Percentiles rank a stretch among this genome's conserved stretches.
Evolutionary conservation across 1,140 invertebrate genomes (phyloP).

Genomic region (Dendroctonus ponderosae): DNA sequence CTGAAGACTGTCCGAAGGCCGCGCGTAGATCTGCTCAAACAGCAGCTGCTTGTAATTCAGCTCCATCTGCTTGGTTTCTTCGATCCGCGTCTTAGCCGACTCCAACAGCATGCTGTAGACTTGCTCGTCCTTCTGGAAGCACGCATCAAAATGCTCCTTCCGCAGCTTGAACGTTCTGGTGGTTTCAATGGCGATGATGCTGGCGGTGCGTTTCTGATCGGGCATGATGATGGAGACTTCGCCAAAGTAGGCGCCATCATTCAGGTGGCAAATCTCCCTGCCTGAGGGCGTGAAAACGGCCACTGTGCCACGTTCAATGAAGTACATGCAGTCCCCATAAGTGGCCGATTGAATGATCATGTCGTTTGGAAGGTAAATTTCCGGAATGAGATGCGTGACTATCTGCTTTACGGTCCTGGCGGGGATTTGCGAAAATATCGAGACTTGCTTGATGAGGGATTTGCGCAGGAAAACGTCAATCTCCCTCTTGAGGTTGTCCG

Average conservation of each 20-base stretch:
- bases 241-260: constrained; percentile 47
- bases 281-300: constrained; percentile 60
- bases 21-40: constrained; percentile 30
- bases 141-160: constrained; percentile 50
- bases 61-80: constrained; percentile 37
- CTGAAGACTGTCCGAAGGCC: too few relatives aligned
- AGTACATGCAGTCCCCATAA: constrained; percentile 61
- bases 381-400: constrained; percentile 35
- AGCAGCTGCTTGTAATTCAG: constrained; percentile 37
- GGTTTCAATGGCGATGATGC: constrained; percentile 57
- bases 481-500: constrained; percentile 40
- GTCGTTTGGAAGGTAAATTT: constrained; percentile 44
- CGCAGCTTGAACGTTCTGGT: constrained; percentile 56
- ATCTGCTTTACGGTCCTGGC: constrained; percentile 35
- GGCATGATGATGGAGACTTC: constrained; percentile 53
- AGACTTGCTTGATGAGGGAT: constrained; percentile 40
- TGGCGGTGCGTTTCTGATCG: constrained; percentile 54
- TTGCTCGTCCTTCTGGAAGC: constrained; percentile 33
- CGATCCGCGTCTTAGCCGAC: constrained; percentile 35
- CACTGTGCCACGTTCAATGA: constrained; percentile 58
- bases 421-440: constrained; percentile 38
- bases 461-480: constrained; percentile 41
- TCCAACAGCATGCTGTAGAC: constrained; percentile 36
- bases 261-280: constrained; percentile 52
- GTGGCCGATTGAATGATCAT: constrained; percentile 56